Evolutionary conservation across 1,140 invertebrate species (phyloP), one percentile per base, ranked within the genome.

Genomic region (Pygmarrhopalites habei): DNA sequence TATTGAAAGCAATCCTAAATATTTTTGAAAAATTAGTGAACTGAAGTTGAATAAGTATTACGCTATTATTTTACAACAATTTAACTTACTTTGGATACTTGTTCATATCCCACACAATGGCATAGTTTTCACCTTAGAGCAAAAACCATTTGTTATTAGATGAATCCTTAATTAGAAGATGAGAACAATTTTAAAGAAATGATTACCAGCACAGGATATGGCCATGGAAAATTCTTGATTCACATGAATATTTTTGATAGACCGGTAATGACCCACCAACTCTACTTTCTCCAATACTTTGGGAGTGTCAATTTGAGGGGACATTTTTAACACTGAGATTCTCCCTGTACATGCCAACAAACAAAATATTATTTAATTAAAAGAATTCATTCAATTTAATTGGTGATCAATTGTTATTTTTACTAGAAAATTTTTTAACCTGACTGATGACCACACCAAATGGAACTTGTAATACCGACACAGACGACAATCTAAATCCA

Each of bases 381-480:
- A n/a, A n/a, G n/a, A n/a, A n/a, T n/a, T n/a, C n/a, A n/a, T n/a
- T n/a, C n/a, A n/a, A n/a, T n/a, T n/a, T n/a, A n/a, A n/a, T n/a
- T n/a, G n/a, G n/a, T n/a, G n/a, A n/a, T n/a, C n/a, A n/a, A n/a
- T n/a, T n/a, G n/a, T n/a, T n/a, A n/a, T n/a, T n/a, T n/a, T n/a
- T n/a, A n/a, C n/a, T n/a, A n/a, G n/a, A n/a, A n/a, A n/a, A n/a
- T n/a, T n/a, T n/a, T n/a, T n/a, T n/a, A n/a, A n/a, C n/a, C n/a
- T 4, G 69, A 70, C 21, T 70, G 65, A 51, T 67, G 64, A 26
- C 69, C 69, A 60, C 67, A 58, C 69, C 69, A 70, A n/a, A 70
- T 49, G 0, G 56, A 46, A 28, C 35, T 62, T n/a, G 62, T 58
- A 29, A 63, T 64, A 17, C 55, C 49, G 3, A 19, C 29, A 41